Percentiles rank a stretch among this genome's conserved stretches.
Evolutionary conservation across 2,113 vertebrate species (phyloP).

Genomic region (Laticauda colubrina): DNA sequence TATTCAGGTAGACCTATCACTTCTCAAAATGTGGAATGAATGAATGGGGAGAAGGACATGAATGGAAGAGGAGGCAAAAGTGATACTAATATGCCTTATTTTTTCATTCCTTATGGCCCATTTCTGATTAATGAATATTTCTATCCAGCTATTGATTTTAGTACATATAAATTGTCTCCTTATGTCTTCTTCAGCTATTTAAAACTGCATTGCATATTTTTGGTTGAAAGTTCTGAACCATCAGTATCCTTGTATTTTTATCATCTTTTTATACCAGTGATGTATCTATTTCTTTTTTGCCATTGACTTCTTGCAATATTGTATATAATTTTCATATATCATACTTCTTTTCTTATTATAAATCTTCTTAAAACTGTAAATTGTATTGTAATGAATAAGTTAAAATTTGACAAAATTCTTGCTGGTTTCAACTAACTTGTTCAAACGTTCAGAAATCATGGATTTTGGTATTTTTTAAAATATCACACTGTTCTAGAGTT

Average conservation of each 20-base stretch:
- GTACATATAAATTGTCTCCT: background rate
- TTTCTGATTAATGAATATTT: background rate
- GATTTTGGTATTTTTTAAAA: background rate
- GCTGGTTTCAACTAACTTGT: background rate
- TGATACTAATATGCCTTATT: background rate
- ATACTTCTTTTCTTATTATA: background rate
- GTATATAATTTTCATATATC: background rate
- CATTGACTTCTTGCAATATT: background rate
- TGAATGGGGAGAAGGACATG: background rate
- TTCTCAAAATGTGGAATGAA: background rate
- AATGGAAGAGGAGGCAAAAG: background rate
- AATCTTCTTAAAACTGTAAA: background rate
- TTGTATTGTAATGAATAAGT: background rate
- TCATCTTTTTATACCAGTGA: background rate
- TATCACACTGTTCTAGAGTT: background rate
- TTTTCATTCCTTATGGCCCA: background rate
- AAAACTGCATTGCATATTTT: background rate
- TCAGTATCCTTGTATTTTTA: background rate
- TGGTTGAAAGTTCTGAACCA: background rate
- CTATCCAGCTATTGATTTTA: background rate
- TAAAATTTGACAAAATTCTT: background rate
- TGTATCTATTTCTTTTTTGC: background rate
- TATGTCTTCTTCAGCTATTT: background rate
- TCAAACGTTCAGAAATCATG: background rate
- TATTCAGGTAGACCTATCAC: background rate